A percentile compares a stretch with the other conserved stretches of the same genome.
Conservation (phyloP, 2,888 invertebrate species). For the Girardia tigrina region DNA sequence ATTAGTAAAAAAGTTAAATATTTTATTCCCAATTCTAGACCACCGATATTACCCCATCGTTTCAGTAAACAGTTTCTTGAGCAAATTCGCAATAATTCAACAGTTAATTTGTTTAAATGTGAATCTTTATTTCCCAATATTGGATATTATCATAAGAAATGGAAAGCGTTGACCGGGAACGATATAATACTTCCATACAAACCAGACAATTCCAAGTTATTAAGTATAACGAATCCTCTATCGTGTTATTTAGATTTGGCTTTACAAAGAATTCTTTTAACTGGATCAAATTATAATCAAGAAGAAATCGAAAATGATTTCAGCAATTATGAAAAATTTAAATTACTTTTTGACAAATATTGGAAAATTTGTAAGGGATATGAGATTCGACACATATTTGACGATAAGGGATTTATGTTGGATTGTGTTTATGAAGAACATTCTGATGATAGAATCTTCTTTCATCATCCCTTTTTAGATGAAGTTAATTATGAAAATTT, state of each 20-base stretch:
- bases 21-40: no score
- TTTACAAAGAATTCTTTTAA: background rate
- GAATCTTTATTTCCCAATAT: conserved; percentile 14
- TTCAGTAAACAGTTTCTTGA: background rate
- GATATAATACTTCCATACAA: background rate
- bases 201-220: background rate
- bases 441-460: background rate
- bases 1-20: no score
- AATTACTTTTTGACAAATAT: background rate
- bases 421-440: background rate
- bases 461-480: background rate
- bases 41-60: no score
- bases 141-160: conserved; percentile 4
- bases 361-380: background rate
- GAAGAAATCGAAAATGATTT: background rate
- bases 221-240: background rate
- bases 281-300: background rate
- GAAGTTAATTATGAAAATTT: conserved; percentile 9
- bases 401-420: background rate
- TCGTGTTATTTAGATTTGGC: background rate
- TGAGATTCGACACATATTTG: background rate
- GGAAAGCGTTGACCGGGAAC: background rate
- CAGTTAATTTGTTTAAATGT: background rate
- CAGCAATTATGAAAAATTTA: background rate
- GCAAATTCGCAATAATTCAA: background rate